These are phyloP conservation scores for Myopa tessellatipennis DNA, from an alignment of 2,888 invertebrate genomes.

Conservation along the genomic window DNA sequence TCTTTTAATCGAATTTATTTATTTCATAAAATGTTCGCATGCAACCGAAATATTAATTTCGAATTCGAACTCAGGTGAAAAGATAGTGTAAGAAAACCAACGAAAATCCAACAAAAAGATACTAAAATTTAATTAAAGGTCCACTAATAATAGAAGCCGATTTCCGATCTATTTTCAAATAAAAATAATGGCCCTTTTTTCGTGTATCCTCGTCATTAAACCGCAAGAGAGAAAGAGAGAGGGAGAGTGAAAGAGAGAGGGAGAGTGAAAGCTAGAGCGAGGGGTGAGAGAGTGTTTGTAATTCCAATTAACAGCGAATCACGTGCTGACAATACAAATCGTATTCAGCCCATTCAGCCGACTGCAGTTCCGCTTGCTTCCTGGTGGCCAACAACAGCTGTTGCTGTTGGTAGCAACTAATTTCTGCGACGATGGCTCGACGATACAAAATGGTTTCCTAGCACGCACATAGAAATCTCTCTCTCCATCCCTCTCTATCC, in stretches of 20 bases:
- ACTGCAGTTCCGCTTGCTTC: neutral
- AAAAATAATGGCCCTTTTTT: neutral
- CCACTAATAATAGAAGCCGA: neutral
- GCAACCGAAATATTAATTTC: no score
- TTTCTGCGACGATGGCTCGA: neutral
- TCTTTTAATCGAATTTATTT: no score
- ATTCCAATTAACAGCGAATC: neutral
- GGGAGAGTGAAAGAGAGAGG: neutral
- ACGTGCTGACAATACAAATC: slow-evolving; percentile 10
- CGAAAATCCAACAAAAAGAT: neutral
- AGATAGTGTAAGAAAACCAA: neutral
- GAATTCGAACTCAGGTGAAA: no score
- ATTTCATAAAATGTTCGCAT: no score
- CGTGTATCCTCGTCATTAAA: no score
- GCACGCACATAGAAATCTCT: neutral
- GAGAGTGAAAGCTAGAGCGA: neutral
- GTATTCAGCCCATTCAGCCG: neutral
- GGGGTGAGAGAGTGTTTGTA: neutral
- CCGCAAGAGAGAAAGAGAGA: neutral
- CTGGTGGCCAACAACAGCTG: neutral
- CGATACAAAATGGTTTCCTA: neutral
- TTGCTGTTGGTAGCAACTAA: neutral
- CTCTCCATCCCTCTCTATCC: neutral
- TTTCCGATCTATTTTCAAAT: neutral
- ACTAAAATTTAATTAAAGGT: neutral